Evolutionary conservation across 2,888 invertebrate genomes (phyloP), one percentile per base, ranked within the genome.

Genomic region (Monoplex corrugatus): DNA sequence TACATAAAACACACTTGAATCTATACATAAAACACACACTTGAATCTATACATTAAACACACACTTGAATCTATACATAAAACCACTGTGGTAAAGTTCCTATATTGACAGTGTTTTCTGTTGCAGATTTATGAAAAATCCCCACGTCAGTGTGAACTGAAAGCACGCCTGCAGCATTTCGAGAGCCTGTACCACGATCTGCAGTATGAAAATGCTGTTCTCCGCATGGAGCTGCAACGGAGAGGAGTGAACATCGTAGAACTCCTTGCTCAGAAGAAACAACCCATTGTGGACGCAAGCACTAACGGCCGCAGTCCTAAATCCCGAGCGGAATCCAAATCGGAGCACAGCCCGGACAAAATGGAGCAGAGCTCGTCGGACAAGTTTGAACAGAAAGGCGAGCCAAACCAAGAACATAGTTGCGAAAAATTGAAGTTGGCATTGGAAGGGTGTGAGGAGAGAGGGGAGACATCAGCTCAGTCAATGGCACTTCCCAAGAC

Each of bases 181-280:
- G 93, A 94, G 90, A 90, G 92, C 83, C 91, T 92, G n/a, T 94
- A 93, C 88, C 93, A 93, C 87, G 93, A 94, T 84, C 91, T 93
- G 23, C 92, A 92, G 78, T 90, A 91, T 44, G 94, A 94, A 87
- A 94, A 93, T 89, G 90, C 92, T 23, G 90, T 92, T 63, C 91
- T 94, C 90, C 93, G 93, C 85, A 92, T 93, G 28, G 94, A 94
- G 89, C 90, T 94, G 40, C 90, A 92, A 72, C 92, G 92, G n/a
- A 89, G 92, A 84, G 93, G 93, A 23, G 90, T 93, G 3, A 91
- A 93, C 83, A 89, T 93, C 35, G 90, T 93, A 43, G 93, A 93
- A 43, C 86, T 93, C 23, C 89, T 93, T 75, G 86, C 87, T 32
- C 84, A 88, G 38, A 89, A 89, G 57, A 88, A 88, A 6, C 63